A percentile compares a stretch with the other conserved stretches of the same genome.
Evolutionary conservation across 2,797 vertebrate species (phyloP).

Genomic region (Neomorphus geoffroyi): DNA sequence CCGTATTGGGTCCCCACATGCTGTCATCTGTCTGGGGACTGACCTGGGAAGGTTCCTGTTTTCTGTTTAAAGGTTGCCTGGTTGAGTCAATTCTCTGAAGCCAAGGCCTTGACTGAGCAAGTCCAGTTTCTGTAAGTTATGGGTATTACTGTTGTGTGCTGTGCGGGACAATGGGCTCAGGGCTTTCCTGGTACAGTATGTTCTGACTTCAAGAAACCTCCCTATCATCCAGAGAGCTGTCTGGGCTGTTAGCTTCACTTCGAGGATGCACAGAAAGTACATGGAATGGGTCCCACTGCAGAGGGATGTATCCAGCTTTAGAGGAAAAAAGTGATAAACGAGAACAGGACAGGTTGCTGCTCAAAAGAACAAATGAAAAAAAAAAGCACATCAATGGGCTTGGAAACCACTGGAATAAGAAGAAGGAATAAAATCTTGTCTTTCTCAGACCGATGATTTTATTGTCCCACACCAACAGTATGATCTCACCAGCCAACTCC

Average conservation of each 20-base stretch:
- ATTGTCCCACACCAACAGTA: background rate
- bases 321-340: background rate
- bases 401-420: background rate
- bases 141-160: background rate
- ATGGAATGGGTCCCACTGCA: fast-evolving
- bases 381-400: background rate
- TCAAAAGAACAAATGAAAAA: background rate
- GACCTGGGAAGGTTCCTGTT: background rate
- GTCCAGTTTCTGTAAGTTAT: background rate
- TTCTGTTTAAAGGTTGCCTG: background rate
- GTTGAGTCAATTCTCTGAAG: background rate
- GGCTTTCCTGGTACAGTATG: background rate
- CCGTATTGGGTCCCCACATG: no score
- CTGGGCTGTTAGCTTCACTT: background rate
- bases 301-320: background rate
- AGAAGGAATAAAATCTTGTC: background rate
- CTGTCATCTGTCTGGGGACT: background rate
- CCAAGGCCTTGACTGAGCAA: background rate
- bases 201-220: background rate
- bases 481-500: background rate
- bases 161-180: background rate
- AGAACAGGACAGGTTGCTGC: background rate
- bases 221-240: background rate
- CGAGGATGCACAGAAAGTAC: background rate
- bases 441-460: background rate